Evolutionary conservation across 2,888 invertebrate genomes (phyloP), one percentile per base, ranked within the genome.

Genomic region (Dicranocentrus wangi): DNA sequence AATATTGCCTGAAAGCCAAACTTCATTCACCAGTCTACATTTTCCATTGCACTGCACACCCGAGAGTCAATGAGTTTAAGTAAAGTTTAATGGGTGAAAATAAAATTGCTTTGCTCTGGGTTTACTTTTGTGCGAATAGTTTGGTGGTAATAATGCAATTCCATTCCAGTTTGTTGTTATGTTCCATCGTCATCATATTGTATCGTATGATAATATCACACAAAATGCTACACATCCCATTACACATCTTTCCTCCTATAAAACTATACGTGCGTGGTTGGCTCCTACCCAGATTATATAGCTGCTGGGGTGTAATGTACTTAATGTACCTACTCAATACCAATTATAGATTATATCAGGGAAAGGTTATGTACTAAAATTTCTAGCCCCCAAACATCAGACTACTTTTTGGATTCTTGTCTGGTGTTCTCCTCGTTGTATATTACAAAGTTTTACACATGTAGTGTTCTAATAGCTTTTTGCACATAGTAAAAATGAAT

Each of bases 41-140:
- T n/a, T n/a, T 32, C 5, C 10, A 32, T 32, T 32, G 32, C 32
- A 32, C 3, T 32, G 32, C 47, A 3, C 25, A 51, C 17, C 2
- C 8, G 19, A 32, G 60, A 60, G 60, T 60, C 60, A 60, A 60
- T 60, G 60, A 60, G 60, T 60, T 60, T 60, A 60, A 60, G 60
- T 60, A 60, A 60, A 60, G 60, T 60, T 60, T 60, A 60, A 60
- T 60, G 60, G 60, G 60, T 60, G 60, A 60, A 60, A 60, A 28
- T 60, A 60, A 60, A 60, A 60, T 60, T 60, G 17, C 32, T 60
- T 32, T 17, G 5, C 32, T 60, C 32, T 60, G 17, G 60, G 15
- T 60, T 32, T 17, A 2, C 32, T 60, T 17, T 60, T 17, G 60
- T 5, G 32, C 32, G 21, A 3, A 21, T 21, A 53, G 53, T 21